Conservation (phyloP, 2,113 vertebrate species). For the Peucedramus taeniatus region DNA sequence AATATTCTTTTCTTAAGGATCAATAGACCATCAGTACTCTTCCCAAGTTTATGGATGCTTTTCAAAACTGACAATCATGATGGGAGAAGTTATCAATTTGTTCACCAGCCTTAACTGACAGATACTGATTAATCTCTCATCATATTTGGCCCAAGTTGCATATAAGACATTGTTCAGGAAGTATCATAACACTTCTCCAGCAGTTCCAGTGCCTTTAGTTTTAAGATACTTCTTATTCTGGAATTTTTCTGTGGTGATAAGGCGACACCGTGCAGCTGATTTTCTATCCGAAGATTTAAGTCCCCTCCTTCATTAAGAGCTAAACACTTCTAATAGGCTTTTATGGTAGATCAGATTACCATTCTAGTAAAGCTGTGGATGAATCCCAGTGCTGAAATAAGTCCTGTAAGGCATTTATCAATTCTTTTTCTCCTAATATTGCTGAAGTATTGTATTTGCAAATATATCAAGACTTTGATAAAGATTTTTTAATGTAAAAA, state of each 20-base stretch:
- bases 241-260: background rate
- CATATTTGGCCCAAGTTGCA: background rate
- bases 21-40: background rate
- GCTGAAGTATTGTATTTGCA: background rate
- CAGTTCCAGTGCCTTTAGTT: background rate
- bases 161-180: background rate
- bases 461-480: background rate
- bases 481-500: background rate
- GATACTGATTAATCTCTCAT: background rate
- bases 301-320: background rate
- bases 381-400: background rate
- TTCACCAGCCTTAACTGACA: background rate
- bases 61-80: background rate
- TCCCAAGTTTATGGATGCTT: background rate
- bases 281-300: background rate
- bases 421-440: background rate
- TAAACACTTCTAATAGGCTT: background rate
- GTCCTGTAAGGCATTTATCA: background rate
- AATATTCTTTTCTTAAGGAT: background rate
- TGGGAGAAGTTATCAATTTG: background rate
- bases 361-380: background rate
- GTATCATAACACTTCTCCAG: background rate
- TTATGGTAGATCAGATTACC: background rate
- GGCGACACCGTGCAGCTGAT: background rate
- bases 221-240: background rate